Evolutionary conservation across 2,113 vertebrate species (phyloP), one percentile per base, ranked within the genome.

Genomic region (Acinonyx jubatus): DNA sequence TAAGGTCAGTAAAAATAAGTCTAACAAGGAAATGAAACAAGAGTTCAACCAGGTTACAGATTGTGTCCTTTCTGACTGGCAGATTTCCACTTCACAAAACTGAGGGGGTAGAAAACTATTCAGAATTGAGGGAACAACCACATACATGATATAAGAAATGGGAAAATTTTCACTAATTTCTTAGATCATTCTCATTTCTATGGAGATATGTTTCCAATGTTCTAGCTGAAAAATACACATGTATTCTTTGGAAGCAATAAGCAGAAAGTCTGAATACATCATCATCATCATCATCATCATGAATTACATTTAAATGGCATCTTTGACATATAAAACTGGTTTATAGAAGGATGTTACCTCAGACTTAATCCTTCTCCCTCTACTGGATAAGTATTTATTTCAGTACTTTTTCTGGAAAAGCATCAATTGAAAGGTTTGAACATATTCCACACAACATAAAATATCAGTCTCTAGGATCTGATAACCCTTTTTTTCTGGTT

Each of bases 281-380:
- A 78, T 63, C 36, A 65, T 19, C 45, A 90, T 41, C 45, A 97
- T 71, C n/a, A 87, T 50, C 45, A 96, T 36, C 82, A 95, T 52
- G n/a, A 95, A 93, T 88, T 96, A 80, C 6, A 86, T 36, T 89
- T 91, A 87, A 84, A 92, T 95, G 95, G 74, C 74, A 95, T 45
- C 94, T 97, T 14, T 96, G 97, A 96, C 6, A 5, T 79, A 87
- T 87, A 82, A 94, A 96, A 69, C 38, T 96, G 79, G 87, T 92
- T 96, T 97, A 87, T 68, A 93, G 25, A 91, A 91, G 52, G 45
- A 88, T 94, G 63, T 93, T 95, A 83, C 87, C 79, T 95, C 55
- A 91, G 55, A 91, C 81, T 96, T 97, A 96, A 96, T 97, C 65
- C 68, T 97, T 79, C 45, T 96, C 33, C 41, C 36, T 88, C 89